Evolutionary conservation across 2,888 invertebrate genomes (phyloP), one percentile per base, ranked within the genome.

Genomic region (Torymus texanus): DNA sequence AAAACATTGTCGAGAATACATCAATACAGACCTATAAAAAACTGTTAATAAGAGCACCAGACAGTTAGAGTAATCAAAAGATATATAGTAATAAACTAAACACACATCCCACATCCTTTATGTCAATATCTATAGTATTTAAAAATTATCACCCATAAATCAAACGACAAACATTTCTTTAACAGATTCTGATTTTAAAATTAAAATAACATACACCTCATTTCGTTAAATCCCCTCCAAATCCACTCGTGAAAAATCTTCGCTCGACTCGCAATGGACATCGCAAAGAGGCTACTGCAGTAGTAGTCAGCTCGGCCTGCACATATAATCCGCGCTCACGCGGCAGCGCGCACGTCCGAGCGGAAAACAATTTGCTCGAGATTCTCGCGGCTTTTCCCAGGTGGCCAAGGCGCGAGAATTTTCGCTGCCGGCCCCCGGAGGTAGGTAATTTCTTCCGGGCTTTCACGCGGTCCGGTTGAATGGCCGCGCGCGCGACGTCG

Each of bases 401-500:
- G 59, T 66, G 61, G 59, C 29, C 53, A 53, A 18, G 71, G 68
- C 78, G 73, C 79, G 75, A 74, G 72, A 53, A 41, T 76, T 56
- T 71, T 75, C 63, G 50, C 65, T 29, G 72, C 51, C 58, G 24
- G 51, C 55, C 72, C 63, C 67, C 62, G 50, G n/a, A 78, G 59
- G 73, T 74, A 74, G 59, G 73, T 74, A 74, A 78, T 78, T 78
- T 78, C 74, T 62, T 63, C 74, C 63, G 53, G 78, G 13, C 24
- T 62, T 18, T 16, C 13, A 56, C 18, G 41, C 66, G 21, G 63
- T 24, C n/a, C 10, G 41, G 55, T 16, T 59, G 41, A 41, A 41
- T 67, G 41, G 10, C 24, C 53, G 10, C 41, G n/a, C 53, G 10
- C 41, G n/a, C 21, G 58, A 70, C 41, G 68, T 24, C 18, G 61